Conservation (phyloP, 1,140 invertebrate species). For the Aleiodes sp. region DNA sequence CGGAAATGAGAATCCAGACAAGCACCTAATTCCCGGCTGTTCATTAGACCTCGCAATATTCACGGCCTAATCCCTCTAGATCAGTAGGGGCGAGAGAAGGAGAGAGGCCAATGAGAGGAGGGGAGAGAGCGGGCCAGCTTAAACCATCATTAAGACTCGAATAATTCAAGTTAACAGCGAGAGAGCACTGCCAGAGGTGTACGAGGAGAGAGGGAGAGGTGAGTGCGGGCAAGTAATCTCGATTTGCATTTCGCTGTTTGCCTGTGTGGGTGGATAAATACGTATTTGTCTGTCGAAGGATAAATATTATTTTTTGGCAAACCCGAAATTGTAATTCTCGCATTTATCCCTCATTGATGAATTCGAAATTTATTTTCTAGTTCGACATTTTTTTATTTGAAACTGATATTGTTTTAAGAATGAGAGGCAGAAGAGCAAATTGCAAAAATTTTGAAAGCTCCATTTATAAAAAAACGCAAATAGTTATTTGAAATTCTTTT, state of each 20-base stretch:
- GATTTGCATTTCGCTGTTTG: constrained; percentile 64
- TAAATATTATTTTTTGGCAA: background rate
- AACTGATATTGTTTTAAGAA: too few species aligned
- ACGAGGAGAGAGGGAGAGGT: constrained; percentile 12
- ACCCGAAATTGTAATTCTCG: too few species aligned
- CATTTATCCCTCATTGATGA: too few species aligned
- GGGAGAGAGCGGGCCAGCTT: constrained; percentile 39
- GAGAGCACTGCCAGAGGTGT: background rate
- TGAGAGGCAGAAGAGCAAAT: too few species aligned
- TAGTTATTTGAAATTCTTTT: background rate
- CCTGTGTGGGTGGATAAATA: constrained; percentile 32
- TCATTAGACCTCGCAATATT: constrained; percentile 64
- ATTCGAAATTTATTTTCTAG: too few species aligned
- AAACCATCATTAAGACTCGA: constrained; percentile 68
- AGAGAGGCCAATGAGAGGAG: background rate
- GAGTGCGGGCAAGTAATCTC: constrained; percentile 61
- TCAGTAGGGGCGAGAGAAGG: constrained; percentile 42
- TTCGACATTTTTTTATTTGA: too few species aligned
- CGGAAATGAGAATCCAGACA: constrained; percentile 47
- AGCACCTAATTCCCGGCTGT: constrained; percentile 50
- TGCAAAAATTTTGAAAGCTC: background rate
- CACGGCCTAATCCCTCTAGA: constrained; percentile 64
- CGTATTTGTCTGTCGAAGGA: constrained; percentile 3
- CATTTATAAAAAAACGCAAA: background rate
- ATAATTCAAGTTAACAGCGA: constrained; percentile 66